phyloP scores from a whole-genome alignment of 2,888 invertebrate genomes.

The Smittia sp. region DNA sequence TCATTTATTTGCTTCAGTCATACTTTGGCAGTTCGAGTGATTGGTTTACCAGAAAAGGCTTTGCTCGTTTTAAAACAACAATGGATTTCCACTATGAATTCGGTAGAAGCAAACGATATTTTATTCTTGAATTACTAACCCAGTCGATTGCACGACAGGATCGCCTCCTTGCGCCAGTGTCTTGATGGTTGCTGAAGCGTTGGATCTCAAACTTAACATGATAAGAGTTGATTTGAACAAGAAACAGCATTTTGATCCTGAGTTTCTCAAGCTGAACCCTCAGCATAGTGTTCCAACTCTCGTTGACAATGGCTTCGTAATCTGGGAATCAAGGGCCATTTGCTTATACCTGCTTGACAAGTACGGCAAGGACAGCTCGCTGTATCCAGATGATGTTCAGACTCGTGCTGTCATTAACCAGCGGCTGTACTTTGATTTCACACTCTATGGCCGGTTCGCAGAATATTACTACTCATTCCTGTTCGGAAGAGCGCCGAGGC shows the following conservation, averaged over 20 bases:
- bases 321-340: conserved; percentile 38
- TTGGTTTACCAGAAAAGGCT: no score
- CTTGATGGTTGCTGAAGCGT: conserved; percentile 58
- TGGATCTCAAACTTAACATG: conserved; percentile 60
- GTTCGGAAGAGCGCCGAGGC: conserved; percentile 55
- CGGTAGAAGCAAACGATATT: background rate
- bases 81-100: background rate
- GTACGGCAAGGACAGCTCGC: conserved; percentile 57
- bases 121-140: background rate
- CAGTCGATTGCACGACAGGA: conserved; percentile 47
- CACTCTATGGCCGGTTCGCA: conserved; percentile 62
- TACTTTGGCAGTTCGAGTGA: background rate
- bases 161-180: conserved; percentile 63
- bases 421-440: conserved; percentile 70
- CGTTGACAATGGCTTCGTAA: conserved; percentile 28
- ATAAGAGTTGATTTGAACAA: conserved; percentile 57
- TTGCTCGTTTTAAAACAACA: background rate
- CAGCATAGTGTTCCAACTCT: conserved; percentile 38
- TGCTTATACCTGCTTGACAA: conserved; percentile 35
- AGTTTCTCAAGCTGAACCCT: conserved; percentile 54
- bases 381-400: conserved; percentile 68
- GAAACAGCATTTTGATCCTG: conserved; percentile 61
- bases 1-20: background rate
- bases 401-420: conserved; percentile 69
- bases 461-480: conserved; percentile 57